A percentile compares a stretch with the other conserved stretches of the same genome.
Conservation (phyloP, 2,797 vertebrate species). For the Gymnothorax reevesii region DNA sequence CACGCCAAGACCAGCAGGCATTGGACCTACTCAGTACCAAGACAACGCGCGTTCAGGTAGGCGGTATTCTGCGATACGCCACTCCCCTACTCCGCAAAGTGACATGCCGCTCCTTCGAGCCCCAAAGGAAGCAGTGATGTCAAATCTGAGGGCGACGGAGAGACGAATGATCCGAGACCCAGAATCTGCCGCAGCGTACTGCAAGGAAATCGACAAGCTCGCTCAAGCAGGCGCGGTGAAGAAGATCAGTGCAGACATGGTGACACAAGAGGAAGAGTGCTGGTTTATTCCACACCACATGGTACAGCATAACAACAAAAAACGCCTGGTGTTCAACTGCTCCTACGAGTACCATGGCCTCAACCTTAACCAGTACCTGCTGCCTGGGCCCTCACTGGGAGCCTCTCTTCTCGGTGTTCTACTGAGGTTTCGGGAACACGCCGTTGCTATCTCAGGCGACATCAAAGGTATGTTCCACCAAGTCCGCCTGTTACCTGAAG, state of each 20-base stretch:
- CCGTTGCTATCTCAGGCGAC: background rate
- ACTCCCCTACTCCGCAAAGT: background rate
- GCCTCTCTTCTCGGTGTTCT: background rate
- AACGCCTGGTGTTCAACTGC: constrained; percentile 10
- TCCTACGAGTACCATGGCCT: background rate
- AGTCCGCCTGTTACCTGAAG: background rate
- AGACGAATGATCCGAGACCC: background rate
- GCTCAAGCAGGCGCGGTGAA: background rate
- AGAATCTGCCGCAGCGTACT: too few species aligned
- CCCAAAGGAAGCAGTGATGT: background rate
- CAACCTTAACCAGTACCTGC: constrained; percentile 10
- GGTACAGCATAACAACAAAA: background rate
- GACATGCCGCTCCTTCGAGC: background rate
- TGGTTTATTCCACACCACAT: constrained; percentile 25
- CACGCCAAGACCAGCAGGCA: too few species aligned
- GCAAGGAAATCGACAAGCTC: background rate
- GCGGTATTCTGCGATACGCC: too few species aligned
- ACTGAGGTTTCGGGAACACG: background rate
- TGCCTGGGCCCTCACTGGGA: background rate
- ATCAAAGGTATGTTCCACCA: constrained; percentile 33
- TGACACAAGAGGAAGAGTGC: too few species aligned
- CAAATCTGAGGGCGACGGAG: too few species aligned
- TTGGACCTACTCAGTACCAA: too few species aligned
- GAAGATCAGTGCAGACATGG: too few species aligned
- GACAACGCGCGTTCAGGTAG: too few species aligned